Evolutionary conservation across 2,797 vertebrate genomes (phyloP), one percentile per base, ranked within the genome.

Genomic region (Pterois miles): DNA sequence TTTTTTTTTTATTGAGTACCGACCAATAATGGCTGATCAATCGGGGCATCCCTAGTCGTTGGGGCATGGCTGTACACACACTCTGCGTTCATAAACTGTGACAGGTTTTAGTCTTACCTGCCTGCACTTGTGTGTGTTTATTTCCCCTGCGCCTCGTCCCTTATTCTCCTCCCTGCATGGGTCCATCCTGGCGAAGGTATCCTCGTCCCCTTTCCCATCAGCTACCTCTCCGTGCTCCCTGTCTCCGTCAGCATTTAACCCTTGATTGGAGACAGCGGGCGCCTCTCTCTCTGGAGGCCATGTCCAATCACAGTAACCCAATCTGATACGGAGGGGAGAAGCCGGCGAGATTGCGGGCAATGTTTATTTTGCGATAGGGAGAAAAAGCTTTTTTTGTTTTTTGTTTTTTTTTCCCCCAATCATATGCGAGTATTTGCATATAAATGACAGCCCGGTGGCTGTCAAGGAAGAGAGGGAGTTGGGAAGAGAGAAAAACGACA

Each of bases 341-440:
- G 65, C 57, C 50, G 11, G 69, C 54, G 36, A 85, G 88, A 87
- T 84, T 79, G 81, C 1, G 2, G 57, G 62, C 78, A 64, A 25
- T 88, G 88, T 93, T 92, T 92, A 88, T 91, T 91, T 90, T 87
- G 66, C 8, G 73, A 89, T 84, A 76, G 81, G 29, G 79, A 81
- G 76, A 82, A 89, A 43, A 90, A 82, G 50, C 10, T 2, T 20
- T 68, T 71, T 57, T 22, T 52, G 9, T 22, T 52, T 23, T 54
- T n/a, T 56, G 2, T 29, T 22, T 14, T 38, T 23, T 22, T 22
- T 54, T 8, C 1, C 11, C 62, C 16, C 71, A 80, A 83, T 84
- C 86, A 81, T 78, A 87, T 68, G 68, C 70, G 72, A 86, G 53
- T 87, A 94, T 94, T 93, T 94, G 92, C 93, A 94, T 94, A 90